Percentiles rank a stretch among this genome's conserved stretches.
Evolutionary conservation across 92 coral and sea anemone species (phyloP).

Genomic region (Epizoanthus fatuus): DNA sequence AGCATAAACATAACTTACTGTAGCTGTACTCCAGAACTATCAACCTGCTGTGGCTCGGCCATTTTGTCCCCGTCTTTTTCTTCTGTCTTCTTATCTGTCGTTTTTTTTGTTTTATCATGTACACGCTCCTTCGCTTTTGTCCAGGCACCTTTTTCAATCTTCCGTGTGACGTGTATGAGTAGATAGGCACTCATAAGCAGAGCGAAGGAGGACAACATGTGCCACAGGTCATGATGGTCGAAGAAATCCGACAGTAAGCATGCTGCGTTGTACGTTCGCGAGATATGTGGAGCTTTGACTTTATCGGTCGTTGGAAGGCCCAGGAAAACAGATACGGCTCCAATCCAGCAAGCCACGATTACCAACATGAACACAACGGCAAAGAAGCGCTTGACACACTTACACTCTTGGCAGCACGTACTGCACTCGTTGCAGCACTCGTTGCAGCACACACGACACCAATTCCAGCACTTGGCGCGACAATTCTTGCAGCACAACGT

Average conservation of each 20-base stretch:
- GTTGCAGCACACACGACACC: too few relatives aligned
- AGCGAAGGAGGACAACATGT: constrained; percentile 94
- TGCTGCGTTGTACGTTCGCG: constrained; percentile 81
- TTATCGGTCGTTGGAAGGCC: constrained; percentile 80
- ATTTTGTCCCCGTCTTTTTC: not conserved
- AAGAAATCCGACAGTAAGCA: constrained; percentile 91
- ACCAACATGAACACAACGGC: constrained; percentile 61
- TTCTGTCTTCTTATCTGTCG: not conserved
- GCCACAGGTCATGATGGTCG: constrained; percentile 97
- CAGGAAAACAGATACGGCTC: constrained; percentile 85
- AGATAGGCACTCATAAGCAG: constrained; percentile 85
- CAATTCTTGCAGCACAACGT: too few relatives aligned
- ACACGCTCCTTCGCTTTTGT: constrained; percentile 38
- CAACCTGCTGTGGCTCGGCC: not conserved
- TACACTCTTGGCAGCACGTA: not conserved
- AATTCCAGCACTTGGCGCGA: too few relatives aligned
- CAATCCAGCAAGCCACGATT: constrained; percentile 77
- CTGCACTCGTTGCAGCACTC: not conserved
- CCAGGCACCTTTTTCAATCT: constrained; percentile 73
- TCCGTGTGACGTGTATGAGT: constrained; percentile 78
- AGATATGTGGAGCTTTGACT: constrained; percentile 77
- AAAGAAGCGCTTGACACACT: constrained; percentile 57
- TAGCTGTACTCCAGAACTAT: not conserved
- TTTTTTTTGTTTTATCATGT: not conserved
- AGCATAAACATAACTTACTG: not conserved